Base-by-base conservation (phyloP, 2,797 vertebrate species). In the Mormyrus proboscirostris region DNA sequence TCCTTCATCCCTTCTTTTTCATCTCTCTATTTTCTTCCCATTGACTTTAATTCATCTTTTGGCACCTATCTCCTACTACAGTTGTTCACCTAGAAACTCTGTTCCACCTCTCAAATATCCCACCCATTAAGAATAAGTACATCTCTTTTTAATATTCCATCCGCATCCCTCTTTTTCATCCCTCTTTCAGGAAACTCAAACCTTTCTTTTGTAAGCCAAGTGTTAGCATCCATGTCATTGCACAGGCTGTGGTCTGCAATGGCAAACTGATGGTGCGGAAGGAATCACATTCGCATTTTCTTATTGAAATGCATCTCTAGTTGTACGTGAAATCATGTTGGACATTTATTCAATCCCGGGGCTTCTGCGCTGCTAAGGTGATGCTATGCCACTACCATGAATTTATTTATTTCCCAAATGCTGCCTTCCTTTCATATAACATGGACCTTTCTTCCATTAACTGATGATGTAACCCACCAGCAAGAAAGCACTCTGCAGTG, bases 401-500 rank as follows among this genome's bases (percentile, higher is more conserved):
- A 19, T n/a, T 53, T 49, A 41, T 49, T 82, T 25, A n/a, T 51
- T 49, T 49, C 85, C 14, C 51, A 86, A 86, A 86, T 57, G 51
- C 51, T 55, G 10, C 51, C 51, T 86, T 33, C 25, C 85, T 57
- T 57, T 87, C 86, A 87, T 25, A 87, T 59, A 29, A 38, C 29
- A 59, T 59, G 53, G 16, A 87, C 29, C 6, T 85, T 85, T 29
- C 82, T 87, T 16, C 7, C 16, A n/a, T 29, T 41, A 57, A 38
- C 85, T 55, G 86, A 87, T 87, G 51, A 87, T 87, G 86, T 87
- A 57, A 86, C 51, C 33, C 29, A 87, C 51, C 16, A n/a, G 51
- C 86, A 57, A 41, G 51, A 57, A 87, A 44, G 14, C 22, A 33
- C 51, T 19, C 53, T 51, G 51, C 51, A 57, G 50, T 51, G 49